Conservation (phyloP, 2,113 vertebrate genomes). For the Dicrurus megarhynchus region DNA sequence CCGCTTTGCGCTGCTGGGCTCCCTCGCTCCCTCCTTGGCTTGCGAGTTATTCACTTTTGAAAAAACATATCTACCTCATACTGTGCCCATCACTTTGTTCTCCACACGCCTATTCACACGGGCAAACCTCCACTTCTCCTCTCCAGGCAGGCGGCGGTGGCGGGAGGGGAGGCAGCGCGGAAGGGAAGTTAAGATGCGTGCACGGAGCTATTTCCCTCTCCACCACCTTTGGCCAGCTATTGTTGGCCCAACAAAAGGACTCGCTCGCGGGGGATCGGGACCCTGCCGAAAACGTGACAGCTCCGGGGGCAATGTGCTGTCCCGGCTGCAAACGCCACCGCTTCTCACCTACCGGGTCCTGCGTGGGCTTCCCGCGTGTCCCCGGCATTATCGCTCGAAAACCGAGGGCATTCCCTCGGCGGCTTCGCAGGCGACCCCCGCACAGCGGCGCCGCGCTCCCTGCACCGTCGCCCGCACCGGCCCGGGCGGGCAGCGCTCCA, state of each 20-base stretch:
- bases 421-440: not conserved
- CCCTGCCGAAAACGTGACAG: not conserved
- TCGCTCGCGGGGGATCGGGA: not conserved
- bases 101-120: not conserved
- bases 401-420: not conserved
- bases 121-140: not conserved
- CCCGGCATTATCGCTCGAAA: not conserved
- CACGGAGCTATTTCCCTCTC: not conserved
- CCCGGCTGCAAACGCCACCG: not conserved
- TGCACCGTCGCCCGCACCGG: no score
- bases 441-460: not conserved
- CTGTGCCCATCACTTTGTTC: conserved; percentile 57
- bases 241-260: not conserved
- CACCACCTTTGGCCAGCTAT: not conserved
- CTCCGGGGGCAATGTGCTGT: not conserved
- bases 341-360: not conserved
- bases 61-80: conserved; percentile 43
- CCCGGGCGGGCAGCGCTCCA: not conserved
- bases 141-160: not conserved
- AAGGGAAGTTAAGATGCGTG: not conserved
- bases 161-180: not conserved
- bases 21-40: not conserved
- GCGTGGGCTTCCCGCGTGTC: not conserved
- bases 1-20: not conserved
- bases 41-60: conserved; percentile 27